phyloP scores from a whole-genome alignment of 2,888 invertebrate species.

The Rhyacophila evoluta region DNA sequence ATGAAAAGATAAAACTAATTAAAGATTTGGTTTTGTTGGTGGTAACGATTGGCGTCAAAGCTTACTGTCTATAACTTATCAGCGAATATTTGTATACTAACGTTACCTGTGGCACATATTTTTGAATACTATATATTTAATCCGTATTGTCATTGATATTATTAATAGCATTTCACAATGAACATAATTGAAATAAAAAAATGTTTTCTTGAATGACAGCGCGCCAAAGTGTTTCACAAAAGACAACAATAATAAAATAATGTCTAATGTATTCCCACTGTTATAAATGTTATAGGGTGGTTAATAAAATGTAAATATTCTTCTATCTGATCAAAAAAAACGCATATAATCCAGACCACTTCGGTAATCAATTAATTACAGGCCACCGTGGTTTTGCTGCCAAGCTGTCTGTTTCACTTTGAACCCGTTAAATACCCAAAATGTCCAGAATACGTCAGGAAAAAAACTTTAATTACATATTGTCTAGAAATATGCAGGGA shows the following conservation, averaged over 20 bases:
- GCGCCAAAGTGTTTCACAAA: conserved; percentile 26
- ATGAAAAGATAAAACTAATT: too few species aligned
- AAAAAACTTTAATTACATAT: too few species aligned
- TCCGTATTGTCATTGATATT: conserved; percentile 29
- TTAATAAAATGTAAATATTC: background rate
- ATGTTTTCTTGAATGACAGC: conserved; percentile 29
- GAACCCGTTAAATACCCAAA: too few species aligned
- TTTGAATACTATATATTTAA: background rate
- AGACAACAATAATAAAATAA: conserved; percentile 15
- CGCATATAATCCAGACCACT: too few species aligned
- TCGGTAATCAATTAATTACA: too few species aligned
- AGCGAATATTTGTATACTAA: background rate
- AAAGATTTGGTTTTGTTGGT: too few species aligned
- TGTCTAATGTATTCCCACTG: conserved; percentile 8
- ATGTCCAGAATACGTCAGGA: too few species aligned
- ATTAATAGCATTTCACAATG: conserved; percentile 34
- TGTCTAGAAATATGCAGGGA: too few species aligned
- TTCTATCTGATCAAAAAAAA: too few species aligned
- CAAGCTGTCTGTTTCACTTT: too few species aligned
- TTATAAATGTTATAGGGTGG: background rate
- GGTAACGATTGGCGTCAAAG: background rate
- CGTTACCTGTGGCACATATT: background rate
- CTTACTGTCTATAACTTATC: background rate
- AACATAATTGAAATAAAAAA: conserved; percentile 27
- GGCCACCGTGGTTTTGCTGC: too few species aligned